These are phyloP conservation scores for Megastigmus dorsalis DNA, from an alignment of 2,888 invertebrate genomes.

Conservation along the genomic window DNA sequence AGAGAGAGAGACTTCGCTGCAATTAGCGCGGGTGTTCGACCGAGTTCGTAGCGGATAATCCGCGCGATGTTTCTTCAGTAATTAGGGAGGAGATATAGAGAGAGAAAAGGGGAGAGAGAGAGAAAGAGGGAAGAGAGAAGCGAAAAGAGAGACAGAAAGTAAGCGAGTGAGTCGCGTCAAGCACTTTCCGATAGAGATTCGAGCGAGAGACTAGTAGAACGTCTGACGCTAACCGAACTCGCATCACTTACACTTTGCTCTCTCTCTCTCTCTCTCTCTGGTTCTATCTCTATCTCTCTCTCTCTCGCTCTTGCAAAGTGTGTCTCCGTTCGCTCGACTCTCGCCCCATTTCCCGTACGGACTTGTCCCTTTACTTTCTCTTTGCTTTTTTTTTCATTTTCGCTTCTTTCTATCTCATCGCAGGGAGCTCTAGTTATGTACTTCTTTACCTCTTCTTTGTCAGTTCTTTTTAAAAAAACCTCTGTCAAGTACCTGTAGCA, in stretches of 20 bases:
- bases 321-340: background rate
- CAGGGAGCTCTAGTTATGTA: slow-evolving; percentile 23
- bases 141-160: slow-evolving; percentile 20
- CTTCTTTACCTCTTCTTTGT: slow-evolving; percentile 35
- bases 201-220: slow-evolving; percentile 16
- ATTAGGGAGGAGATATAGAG: slow-evolving; percentile 19
- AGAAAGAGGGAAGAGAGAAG: background rate
- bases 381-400: background rate
- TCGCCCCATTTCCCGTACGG: slow-evolving; percentile 5
- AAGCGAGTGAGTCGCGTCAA: no score
- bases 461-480: slow-evolving; percentile 24
- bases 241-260: slow-evolving; percentile 37
- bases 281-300: slow-evolving; percentile 20
- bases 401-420: background rate
- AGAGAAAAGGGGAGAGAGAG: slow-evolving; percentile 24
- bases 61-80: slow-evolving; percentile 33
- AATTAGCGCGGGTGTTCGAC: slow-evolving; percentile 19
- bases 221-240: slow-evolving; percentile 51
- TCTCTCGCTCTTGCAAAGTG: slow-evolving; percentile 3
- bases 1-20: background rate
- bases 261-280: slow-evolving; percentile 17
- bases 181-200: slow-evolving; percentile 40
- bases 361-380: slow-evolving; percentile 5
- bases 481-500: slow-evolving; percentile 9
- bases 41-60: slow-evolving; percentile 25